Evolutionary conservation across 2,113 vertebrate genomes (phyloP).

Genomic region (Saguinus midas): DNA sequence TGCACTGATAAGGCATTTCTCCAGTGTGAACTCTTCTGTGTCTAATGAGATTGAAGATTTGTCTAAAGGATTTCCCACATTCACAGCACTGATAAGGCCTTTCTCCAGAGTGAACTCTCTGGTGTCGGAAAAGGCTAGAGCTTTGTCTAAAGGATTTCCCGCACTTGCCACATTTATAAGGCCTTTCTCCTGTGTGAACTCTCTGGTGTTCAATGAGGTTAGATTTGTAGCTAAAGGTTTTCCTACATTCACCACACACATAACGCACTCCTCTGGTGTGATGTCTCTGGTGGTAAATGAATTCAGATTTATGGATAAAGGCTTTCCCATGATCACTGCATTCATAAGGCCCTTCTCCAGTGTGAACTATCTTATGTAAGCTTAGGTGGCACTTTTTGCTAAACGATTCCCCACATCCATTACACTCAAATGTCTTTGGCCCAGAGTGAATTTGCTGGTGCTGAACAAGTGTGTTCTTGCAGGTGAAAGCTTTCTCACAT

Average conservation of each 20-base stretch:
- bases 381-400: neutral
- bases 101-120: constrained; percentile 62
- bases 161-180: constrained; percentile 56
- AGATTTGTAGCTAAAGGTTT: constrained; percentile 55
- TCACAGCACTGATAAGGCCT: constrained; percentile 54
- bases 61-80: constrained; percentile 65
- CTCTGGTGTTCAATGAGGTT: constrained; percentile 56
- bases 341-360: constrained; percentile 7
- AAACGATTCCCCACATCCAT: neutral
- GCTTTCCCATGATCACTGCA: constrained; percentile 24
- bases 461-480: neutral
- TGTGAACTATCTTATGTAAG: neutral
- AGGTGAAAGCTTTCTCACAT: neutral
- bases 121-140: constrained; percentile 2
- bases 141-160: constrained; percentile 62
- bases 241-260: constrained; percentile 33
- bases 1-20: neutral
- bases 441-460: neutral
- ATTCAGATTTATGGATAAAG: constrained; percentile 38
- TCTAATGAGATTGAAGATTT: constrained; percentile 44
- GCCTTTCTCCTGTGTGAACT: constrained; percentile 68
- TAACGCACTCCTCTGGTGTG: constrained; percentile 2
- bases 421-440: neutral
- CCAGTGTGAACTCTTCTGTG: constrained; percentile 15
- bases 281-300: constrained; percentile 18